Conservation (phyloP, 2,113 vertebrate species). For the Brienomyrus brachyistius region DNA sequence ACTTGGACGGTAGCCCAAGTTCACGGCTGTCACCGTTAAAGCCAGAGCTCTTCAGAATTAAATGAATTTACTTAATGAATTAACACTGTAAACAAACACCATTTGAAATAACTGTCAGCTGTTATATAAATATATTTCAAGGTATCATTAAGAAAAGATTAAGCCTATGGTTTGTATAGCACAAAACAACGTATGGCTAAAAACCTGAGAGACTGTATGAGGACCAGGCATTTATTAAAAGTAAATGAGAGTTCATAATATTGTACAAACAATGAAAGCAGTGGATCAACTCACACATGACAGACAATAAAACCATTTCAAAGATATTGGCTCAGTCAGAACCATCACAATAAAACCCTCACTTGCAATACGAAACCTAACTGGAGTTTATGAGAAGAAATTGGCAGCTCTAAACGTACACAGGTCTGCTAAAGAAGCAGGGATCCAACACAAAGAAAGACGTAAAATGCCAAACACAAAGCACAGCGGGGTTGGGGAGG, state of each 20-base stretch:
- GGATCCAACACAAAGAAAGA: not conserved
- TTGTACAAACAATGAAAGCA: not conserved
- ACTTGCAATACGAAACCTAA: not conserved
- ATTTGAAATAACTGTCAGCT: not conserved
- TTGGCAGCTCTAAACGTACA: not conserved
- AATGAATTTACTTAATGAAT: not conserved
- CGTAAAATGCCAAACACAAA: not conserved
- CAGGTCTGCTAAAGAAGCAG: not conserved
- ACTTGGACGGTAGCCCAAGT: not conserved
- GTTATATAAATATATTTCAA: not conserved
- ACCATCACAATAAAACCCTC: not conserved
- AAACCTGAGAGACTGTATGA: not conserved
- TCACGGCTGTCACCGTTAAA: not conserved
- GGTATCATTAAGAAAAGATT: not conserved
- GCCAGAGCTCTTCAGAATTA: not conserved
- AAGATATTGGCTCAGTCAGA: not conserved
- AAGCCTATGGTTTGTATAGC: not conserved
- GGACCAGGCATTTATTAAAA: not conserved
- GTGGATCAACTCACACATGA: not conserved
- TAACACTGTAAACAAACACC: not conserved
- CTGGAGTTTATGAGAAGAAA: not conserved
- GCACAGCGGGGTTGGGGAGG: not conserved
- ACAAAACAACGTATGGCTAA: not conserved
- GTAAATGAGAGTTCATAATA: not conserved
- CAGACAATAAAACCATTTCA: not conserved